Evolutionary conservation across 2,113 vertebrate genomes (phyloP).

Genomic region (Halcyon senegalensis): DNA sequence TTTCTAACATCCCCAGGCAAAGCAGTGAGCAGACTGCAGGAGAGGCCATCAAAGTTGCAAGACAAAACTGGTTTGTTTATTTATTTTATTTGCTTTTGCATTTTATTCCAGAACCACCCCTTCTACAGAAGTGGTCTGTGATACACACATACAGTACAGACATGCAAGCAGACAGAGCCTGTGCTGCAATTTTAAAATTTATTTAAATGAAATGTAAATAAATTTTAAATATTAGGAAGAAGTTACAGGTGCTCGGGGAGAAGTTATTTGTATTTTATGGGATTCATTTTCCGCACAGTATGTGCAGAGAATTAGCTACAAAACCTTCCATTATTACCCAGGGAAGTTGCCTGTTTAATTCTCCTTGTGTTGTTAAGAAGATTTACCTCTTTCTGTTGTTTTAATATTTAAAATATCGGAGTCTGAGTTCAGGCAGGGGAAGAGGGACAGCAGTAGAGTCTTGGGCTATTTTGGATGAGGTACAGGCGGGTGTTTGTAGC

Average conservation of each 20-base stretch:
- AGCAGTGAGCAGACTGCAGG: neutral
- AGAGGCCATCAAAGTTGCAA: neutral
- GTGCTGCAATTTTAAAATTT: constrained; percentile 9
- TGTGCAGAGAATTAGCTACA: constrained; percentile 40
- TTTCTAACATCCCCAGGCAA: neutral
- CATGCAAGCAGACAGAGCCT: neutral
- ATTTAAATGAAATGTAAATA: constrained; percentile 56
- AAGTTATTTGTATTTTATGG: constrained; percentile 64
- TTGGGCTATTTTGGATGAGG: neutral
- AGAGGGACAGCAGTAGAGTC: neutral
- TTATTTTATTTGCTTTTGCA: neutral
- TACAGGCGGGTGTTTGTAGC: too few relatives aligned
- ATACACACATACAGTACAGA: neutral
- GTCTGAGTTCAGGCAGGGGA: neutral
- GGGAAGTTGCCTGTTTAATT: constrained; percentile 53
- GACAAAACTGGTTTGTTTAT: neutral
- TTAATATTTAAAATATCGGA: constrained; percentile 63
- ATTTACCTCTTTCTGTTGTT: constrained; percentile 14
- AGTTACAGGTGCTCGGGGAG: constrained; percentile 59
- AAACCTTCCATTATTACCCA: constrained; percentile 52
- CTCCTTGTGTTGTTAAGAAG: constrained; percentile 30
- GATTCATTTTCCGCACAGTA: constrained; percentile 63
- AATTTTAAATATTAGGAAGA: constrained; percentile 65
- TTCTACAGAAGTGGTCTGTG: neutral
- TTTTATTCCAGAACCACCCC: neutral